Base-by-base conservation (phyloP, 2,888 invertebrate genomes). In the Microctonus hyperodae region DNA sequence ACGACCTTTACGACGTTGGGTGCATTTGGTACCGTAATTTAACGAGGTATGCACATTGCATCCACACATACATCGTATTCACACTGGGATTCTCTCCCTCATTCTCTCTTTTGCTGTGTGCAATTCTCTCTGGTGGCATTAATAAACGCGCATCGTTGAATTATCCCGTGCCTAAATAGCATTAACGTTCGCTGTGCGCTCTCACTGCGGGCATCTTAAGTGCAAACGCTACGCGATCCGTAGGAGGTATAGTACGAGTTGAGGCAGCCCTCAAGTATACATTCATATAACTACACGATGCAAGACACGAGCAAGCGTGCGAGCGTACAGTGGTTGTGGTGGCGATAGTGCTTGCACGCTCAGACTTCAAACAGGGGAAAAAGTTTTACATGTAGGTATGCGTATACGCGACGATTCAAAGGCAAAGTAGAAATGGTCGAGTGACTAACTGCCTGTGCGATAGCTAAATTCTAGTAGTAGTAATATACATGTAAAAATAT, bases 141-240 rank as follows among this genome's bases (percentile, higher is more conserved):
- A 72, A 74, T 69, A 74, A 72, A 71, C 72, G 67, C 51, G 59
- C 37, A 64, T 65, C 62, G 65, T 62, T 69, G 64, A 70, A 75
- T 76, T 74, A 72, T 69, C 72, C 72, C 74, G 75, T 70, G 70
- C 66, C 70, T 76, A 76, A 76, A 77, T 76, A 66, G 70, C 69
- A 68, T 72, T 70, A 69, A 61, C 69, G 70, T 51, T 44, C 16
- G 44, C 44, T 5, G 16, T 44, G 16, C 44, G 44, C 44, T 16
- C 44, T 16, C 44, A 16, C 44, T 16, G 44, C 44, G n/a, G 16
- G 44, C 16, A 16, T 11, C 16, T 16, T 1, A n/a, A 16, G 44
- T 16, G 16, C 44, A 16, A 16, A 44, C 44, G 44, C 44, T 16
- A 16, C 9, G 16, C 44, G 16, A 44, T 16, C 44, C 44, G 44